Conservation (phyloP, 2,888 invertebrate genomes). For the Athetis lepigone region DNA sequence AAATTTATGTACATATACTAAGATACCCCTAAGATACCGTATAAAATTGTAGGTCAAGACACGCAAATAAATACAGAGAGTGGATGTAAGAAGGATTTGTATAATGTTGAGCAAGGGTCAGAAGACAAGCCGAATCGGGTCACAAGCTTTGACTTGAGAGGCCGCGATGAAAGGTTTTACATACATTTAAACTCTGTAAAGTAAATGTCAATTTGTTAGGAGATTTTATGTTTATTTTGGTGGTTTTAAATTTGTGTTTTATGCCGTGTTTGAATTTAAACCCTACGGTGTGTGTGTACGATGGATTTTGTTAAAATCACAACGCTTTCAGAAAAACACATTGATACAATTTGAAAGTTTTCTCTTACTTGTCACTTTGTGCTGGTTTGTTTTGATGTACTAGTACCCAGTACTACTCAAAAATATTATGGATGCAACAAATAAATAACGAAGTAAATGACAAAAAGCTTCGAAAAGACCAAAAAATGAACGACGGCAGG, state of each 20-base stretch:
- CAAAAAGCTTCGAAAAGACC: conserved; percentile 64
- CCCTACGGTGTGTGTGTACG: neutral
- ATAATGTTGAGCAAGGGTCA: conserved; percentile 76
- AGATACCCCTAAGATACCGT: conserved; percentile 65
- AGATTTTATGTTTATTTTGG: conserved; percentile 41
- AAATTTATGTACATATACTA: conserved; percentile 72
- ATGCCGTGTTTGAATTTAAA: neutral
- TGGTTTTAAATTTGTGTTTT: conserved; percentile 27
- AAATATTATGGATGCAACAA: conserved; percentile 58
- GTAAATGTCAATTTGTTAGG: conserved; percentile 60
- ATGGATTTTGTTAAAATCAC: neutral
- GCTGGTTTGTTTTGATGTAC: neutral
- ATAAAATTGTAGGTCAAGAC: conserved; percentile 76
- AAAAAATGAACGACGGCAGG: conserved; percentile 69
- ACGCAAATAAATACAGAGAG: conserved; percentile 75
- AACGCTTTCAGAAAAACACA: neutral
- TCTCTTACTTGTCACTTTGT: neutral
- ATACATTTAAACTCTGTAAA: conserved; percentile 72
- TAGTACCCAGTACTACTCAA: conserved; percentile 6
- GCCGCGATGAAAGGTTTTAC: conserved; percentile 77
- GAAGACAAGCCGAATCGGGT: conserved; percentile 71
- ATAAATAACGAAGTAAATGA: conserved; percentile 70
- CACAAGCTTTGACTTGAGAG: conserved; percentile 69
- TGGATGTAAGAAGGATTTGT: conserved; percentile 76
- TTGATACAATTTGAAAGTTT: neutral